phyloP scores from a whole-genome alignment of 2,113 vertebrate species.

The Percina caprodes region DNA sequence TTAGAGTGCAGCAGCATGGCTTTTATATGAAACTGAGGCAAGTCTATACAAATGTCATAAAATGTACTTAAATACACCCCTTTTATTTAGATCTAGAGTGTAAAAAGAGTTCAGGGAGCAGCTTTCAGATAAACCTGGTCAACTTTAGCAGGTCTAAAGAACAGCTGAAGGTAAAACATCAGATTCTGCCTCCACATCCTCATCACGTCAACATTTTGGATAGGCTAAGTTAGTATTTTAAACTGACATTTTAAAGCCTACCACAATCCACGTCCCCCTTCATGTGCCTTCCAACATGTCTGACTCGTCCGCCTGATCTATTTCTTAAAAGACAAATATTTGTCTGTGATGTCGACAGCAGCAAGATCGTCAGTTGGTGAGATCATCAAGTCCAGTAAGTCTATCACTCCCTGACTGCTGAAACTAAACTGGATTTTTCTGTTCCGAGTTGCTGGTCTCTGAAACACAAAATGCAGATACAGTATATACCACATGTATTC shows the following conservation, averaged over 20 bases:
- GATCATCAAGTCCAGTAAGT: conserved; percentile 44
- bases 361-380: conserved; percentile 28
- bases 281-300: conserved; percentile 54
- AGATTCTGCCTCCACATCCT: background rate
- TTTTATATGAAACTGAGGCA: background rate
- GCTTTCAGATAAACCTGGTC: background rate
- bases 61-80: background rate
- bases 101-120: background rate
- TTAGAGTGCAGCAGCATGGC: background rate
- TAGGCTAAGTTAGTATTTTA: background rate
- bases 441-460: too few relatives aligned
- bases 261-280: conserved; percentile 16
- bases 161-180: conserved; percentile 8
- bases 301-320: conserved; percentile 23
- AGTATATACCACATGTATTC: background rate
- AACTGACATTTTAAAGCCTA: conserved; percentile 14
- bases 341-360: conserved; percentile 67
- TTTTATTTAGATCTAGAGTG: background rate
- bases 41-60: background rate
- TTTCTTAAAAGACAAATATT: conserved; percentile 78
- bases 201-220: background rate
- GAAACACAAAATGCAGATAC: conserved; percentile 8
- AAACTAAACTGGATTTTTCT: conserved; percentile 12
- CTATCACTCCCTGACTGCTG: conserved; percentile 15
- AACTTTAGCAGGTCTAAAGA: background rate